Evolutionary conservation across 64 coral and sea anemone genomes (phyloP).

Genomic region (Stichodactyla mertensii): DNA sequence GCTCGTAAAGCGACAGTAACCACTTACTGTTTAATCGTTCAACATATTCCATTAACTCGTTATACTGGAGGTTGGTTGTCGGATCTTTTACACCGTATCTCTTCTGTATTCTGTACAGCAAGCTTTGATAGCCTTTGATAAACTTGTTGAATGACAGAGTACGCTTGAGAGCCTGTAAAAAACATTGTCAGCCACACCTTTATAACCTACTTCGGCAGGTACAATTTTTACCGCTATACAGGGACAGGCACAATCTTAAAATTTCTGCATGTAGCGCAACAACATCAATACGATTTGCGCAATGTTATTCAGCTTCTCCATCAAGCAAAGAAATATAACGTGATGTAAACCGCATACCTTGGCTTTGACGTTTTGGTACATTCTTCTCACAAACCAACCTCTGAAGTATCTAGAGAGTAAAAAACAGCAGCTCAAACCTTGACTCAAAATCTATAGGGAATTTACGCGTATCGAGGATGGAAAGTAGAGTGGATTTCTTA

Average conservation of each 20-base stretch:
- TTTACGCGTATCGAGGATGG: no score
- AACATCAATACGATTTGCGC: no score
- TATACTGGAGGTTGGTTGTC: slow-evolving; percentile 71
- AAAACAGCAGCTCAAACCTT: background rate
- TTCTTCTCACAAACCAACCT: slow-evolving; percentile 97
- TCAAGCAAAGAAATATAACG: background rate
- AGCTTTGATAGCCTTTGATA: slow-evolving; percentile 82
- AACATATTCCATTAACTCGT: slow-evolving; percentile 93
- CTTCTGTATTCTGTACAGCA: slow-evolving; percentile 87
- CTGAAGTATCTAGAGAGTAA: slow-evolving; percentile 70
- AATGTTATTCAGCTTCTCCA: no score
- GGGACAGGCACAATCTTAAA: no score
- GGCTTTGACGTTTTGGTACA: slow-evolving; percentile 76
- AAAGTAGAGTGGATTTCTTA: no score
- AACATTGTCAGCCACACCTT: no score
- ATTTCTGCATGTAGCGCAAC: no score
- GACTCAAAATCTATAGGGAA: no score
- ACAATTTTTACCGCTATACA: background rate
- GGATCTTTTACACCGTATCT: slow-evolving; percentile 85
- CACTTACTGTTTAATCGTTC: slow-evolving; percentile 90
- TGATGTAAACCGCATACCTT: slow-evolving; percentile 54
- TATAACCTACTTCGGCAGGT: background rate
- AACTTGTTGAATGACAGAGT: slow-evolving; percentile 93
- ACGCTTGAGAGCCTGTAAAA: slow-evolving; percentile 82
- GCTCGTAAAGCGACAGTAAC: background rate